These are phyloP conservation scores for Caenorhabditis auriculariae DNA, from an alignment of 2,888 invertebrate species.

Conservation along the genomic window DNA sequence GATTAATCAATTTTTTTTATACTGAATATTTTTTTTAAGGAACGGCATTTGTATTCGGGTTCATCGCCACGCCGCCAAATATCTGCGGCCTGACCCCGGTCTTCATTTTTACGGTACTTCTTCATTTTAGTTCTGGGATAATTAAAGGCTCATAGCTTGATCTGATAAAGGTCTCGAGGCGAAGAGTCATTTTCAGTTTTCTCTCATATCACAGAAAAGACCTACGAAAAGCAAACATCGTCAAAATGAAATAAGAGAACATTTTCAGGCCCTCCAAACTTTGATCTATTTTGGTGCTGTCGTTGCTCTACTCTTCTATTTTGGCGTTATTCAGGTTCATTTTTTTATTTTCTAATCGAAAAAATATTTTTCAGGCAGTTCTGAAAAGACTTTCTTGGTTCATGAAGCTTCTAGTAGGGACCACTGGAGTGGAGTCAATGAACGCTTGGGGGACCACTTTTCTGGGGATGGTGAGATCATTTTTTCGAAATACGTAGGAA, in stretches of 20 bases:
- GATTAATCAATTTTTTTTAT: too few species aligned
- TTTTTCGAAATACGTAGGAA: background rate
- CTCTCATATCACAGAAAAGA: background rate
- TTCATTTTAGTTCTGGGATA: background rate
- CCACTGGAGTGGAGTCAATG: conserved; percentile 91
- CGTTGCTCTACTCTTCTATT: conserved; percentile 55
- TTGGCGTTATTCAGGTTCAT: conserved; percentile 52
- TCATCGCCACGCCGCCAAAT: conserved; percentile 59
- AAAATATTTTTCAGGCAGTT: conserved; percentile 5
- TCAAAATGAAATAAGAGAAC: background rate
- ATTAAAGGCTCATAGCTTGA: too few species aligned
- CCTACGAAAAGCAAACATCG: too few species aligned
- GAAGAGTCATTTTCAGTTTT: background rate
- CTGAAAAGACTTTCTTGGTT: conserved; percentile 33
- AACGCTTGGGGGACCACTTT: conserved; percentile 91
- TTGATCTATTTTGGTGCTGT: conserved; percentile 59
- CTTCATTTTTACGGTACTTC: conserved; percentile 79
- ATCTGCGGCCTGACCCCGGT: conserved; percentile 66
- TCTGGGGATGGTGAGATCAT: conserved; percentile 70
- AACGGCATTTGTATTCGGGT: conserved; percentile 79
- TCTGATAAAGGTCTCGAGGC: background rate
- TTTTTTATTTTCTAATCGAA: background rate
- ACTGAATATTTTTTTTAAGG: conserved; percentile 7
- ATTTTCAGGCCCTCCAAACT: conserved; percentile 54
- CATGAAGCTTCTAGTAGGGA: conserved; percentile 71